phyloP scores from a whole-genome alignment of 2,113 vertebrate genomes.

The human region GRCh38 chr4:34234501-34235000 shows the following conservation, averaged over 20 bases:
- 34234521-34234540: conserved; percentile 63
- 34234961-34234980: background rate
- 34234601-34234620: conserved; percentile 70
- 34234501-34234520: conserved; percentile 58
- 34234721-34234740: background rate
- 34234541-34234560: conserved; percentile 63
- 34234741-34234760: background rate
- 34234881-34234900: background rate
- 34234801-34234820: background rate
- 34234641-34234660: conserved; percentile 65
- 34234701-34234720: background rate
- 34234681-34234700: background rate
- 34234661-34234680: background rate
- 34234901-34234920: background rate
- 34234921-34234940: background rate
- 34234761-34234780: background rate
- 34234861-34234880: background rate
- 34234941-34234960: background rate
- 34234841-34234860: background rate
- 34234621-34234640: conserved; percentile 68
- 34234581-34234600: conserved; percentile 72
- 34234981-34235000: background rate
- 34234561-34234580: conserved; percentile 77
- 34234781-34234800: background rate
- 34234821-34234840: background rate